Conservation (phyloP, 2,888 invertebrate genomes). For the Brachycybe producta region DNA sequence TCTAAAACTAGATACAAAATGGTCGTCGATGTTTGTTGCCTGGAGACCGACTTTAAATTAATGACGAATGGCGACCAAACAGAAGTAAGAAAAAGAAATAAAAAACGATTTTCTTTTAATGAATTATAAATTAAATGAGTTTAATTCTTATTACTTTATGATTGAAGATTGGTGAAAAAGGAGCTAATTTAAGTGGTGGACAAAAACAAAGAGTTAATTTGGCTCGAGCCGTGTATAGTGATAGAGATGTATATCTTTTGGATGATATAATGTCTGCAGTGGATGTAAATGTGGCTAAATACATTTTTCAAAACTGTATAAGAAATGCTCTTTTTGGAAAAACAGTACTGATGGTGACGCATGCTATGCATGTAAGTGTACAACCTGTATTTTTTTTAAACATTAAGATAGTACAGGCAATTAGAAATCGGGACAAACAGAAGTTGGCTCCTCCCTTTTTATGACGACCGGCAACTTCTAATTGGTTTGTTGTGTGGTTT, state of each 20-base stretch:
- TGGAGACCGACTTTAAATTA: constrained; percentile 36
- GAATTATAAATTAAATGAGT: not conserved
- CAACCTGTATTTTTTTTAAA: not conserved
- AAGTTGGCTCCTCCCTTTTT: no score
- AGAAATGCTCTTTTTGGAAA: constrained; percentile 29
- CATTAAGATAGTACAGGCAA: constrained; percentile 3
- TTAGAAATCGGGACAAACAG: no score
- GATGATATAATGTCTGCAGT: constrained; percentile 47
- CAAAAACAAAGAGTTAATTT: constrained; percentile 44
- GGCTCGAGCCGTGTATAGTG: constrained; percentile 43
- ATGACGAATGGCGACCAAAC: constrained; percentile 38
- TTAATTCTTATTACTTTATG: no score
- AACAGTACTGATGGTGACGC: constrained; percentile 31
- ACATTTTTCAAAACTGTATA: constrained; percentile 39
- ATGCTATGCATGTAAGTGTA: constrained; percentile 27
- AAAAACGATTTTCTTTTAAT: not conserved
- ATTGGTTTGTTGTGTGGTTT: no score
- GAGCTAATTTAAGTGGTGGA: constrained; percentile 39
- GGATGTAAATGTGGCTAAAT: constrained; percentile 40
- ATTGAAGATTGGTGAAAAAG: constrained; percentile 39
- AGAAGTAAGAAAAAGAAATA: constrained; percentile 30
- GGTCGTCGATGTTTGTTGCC: constrained; percentile 34
- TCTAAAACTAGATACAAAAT: constrained; percentile 29
- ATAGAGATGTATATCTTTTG: constrained; percentile 41
- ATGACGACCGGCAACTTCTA: no score